These are phyloP conservation scores for Trachythela sp. DNA, from an alignment of 64 coral and sea anemone species.

Conservation along the genomic window DNA sequence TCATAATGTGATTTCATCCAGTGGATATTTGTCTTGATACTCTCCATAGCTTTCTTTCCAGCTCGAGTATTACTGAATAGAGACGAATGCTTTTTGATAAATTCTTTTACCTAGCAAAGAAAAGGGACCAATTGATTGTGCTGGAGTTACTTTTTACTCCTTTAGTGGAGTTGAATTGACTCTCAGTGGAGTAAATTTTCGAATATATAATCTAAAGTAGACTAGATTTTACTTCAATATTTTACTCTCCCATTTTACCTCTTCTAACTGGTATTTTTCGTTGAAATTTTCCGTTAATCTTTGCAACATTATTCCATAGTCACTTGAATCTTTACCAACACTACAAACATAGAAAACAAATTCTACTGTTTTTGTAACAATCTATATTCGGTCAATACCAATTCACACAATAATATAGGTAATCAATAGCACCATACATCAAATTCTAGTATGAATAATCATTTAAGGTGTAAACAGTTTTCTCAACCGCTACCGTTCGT, in stretches of 20 bases:
- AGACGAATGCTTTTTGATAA: constrained; percentile 61
- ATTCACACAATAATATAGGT: too few species aligned
- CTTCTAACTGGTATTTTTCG: constrained; percentile 61
- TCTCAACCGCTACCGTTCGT: too few species aligned
- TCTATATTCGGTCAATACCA: not conserved
- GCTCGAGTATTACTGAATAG: constrained; percentile 62
- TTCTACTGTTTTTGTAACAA: not conserved
- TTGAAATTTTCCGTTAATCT: constrained; percentile 64
- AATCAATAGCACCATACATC: too few species aligned
- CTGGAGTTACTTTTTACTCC: not conserved
- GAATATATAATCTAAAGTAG: too few species aligned
- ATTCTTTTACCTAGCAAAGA: constrained; percentile 62
- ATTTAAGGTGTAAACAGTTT: too few species aligned
- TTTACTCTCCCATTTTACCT: constrained; percentile 38
- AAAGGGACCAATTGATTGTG: not conserved
- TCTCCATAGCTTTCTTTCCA: constrained; percentile 75
- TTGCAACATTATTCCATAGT: constrained; percentile 63
- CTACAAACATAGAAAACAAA: constrained; percentile 12
- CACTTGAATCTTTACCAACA: constrained; percentile 83
- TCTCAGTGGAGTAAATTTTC: too few species aligned
- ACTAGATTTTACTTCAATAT: not conserved
- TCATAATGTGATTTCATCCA: constrained; percentile 79
- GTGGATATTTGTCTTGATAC: constrained; percentile 67
- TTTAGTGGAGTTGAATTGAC: too few species aligned
- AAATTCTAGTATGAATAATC: too few species aligned